Base-by-base conservation (phyloP, 2,888 invertebrate species). In the Brachypalpus laphriformis region DNA sequence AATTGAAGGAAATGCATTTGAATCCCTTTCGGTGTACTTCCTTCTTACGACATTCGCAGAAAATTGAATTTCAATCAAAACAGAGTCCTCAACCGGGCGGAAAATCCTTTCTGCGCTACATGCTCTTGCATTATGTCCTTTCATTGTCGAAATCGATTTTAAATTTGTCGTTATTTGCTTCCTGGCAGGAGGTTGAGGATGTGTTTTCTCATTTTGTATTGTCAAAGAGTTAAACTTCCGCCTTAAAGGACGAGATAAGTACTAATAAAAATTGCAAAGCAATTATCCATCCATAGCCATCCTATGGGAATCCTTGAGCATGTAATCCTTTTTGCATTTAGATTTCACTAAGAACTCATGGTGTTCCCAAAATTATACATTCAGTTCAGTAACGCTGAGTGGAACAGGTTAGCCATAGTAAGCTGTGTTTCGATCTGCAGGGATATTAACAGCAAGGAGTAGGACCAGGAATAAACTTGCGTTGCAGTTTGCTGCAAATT, bases 51-150 rank as follows among this genome's bases (percentile, higher is more conserved):
- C 61, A 37, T 66, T 72, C 37, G 65, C 14, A 71, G 22, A 66
- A 72, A 82, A 82, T 66, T 66, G 59, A 65, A 85, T 65, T 71
- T 72, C 63, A 57, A 85, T 85, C 70, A 81, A 78, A 80, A 70
- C 37, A 70, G 25, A 59, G 42, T 75, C 61, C 65, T 70, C 71
- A 81, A 37, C 45, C 31, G 75, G 40, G 28, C 57, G 66, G 80
- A 81, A 80, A 81, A 85, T 85, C 71, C 81, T 71, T 42, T 6
- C 37, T 34, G n/a, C 18, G 28, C 51, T 54, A 65, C 47, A 56
- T 45, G 20, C 9, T 42, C 61, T 9, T 37, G 56, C 28, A 37
- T 56, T 47, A 14, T 20, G 16, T 56, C 45, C 61, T 74, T 56
- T 42, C 22, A 51, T 56, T 63, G 45, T 74, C 47, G 31, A 74